Evolutionary conservation across 37 sponge, comb jelly and placozoan genomes (phyloP), one percentile per base, ranked within the genome.

Genomic region (Chondrosia reniformis): DNA sequence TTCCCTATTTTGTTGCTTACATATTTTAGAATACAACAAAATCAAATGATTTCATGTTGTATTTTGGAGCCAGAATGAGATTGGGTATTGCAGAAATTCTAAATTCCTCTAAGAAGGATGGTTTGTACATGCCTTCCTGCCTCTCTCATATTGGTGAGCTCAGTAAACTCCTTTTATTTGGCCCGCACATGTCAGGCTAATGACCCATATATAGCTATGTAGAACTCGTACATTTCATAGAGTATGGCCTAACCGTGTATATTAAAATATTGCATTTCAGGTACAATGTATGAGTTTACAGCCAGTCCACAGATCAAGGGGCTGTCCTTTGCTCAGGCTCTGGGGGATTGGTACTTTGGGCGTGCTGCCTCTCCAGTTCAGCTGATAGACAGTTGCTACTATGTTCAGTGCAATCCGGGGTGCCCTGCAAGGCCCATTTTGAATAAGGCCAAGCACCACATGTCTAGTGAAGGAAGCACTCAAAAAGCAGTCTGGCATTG

Each of bases 121-220:
- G 80, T n/a, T 42, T 79, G 27, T 79, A 52, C 80, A 45, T 79
- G 52, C 80, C 80, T 4, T 41, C 80, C 28, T 79, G 80, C 36
- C 45, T 79, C 28, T 44, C 40, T 65, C 80, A 79, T 49, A 39
- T 32, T 22, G 52, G 45, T 66, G 24, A 38, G 72, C 33, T 32
- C 33, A 49, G 52, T n/a, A n/a, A n/a, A n/a, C n/a, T n/a, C n/a
- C n/a, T n/a, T n/a, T n/a, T n/a, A n/a, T n/a, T n/a, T n/a, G n/a
- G n/a, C n/a, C n/a, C n/a, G n/a, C n/a, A n/a, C n/a, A n/a, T n/a
- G n/a, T n/a, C n/a, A n/a, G n/a, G n/a, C n/a, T n/a, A n/a, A n/a
- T n/a, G n/a, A n/a, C n/a, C n/a, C n/a, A n/a, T n/a, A n/a, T n/a
- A n/a, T n/a, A n/a, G n/a, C n/a, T n/a, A n/a, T n/a, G n/a, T n/a